Evolutionary conservation across 2,797 vertebrate species (phyloP).

Genomic region (Enteromius afrohamiltoni): DNA sequence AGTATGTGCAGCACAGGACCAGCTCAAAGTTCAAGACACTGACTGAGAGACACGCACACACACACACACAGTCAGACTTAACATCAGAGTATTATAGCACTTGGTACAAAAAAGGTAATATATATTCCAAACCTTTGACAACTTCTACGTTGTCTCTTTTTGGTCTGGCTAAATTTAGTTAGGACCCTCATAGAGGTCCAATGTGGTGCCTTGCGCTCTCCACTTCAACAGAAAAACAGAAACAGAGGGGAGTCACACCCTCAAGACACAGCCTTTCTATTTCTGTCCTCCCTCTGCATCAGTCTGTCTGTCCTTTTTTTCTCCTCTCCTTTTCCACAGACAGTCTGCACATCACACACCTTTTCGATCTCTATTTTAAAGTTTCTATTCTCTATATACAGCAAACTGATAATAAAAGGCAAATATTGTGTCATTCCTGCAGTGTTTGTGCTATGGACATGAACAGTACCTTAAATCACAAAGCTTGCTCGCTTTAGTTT

Average conservation of each 20-base stretch:
- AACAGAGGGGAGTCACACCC: constrained; percentile 1
- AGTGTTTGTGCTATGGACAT: background rate
- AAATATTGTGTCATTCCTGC: background rate
- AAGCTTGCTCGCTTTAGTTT: background rate
- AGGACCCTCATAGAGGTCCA: background rate
- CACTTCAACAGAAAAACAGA: constrained; percentile 21
- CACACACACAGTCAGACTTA: background rate
- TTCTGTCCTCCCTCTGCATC: constrained; percentile 33
- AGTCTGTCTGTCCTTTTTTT: constrained; percentile 22
- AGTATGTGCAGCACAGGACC: constrained; percentile 15
- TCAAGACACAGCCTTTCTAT: constrained; percentile 24
- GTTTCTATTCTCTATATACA: background rate
- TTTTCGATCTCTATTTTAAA: background rate
- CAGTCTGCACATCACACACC: constrained; percentile 5
- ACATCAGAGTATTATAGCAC: background rate
- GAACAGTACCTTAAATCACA: background rate
- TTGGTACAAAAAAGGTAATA: background rate
- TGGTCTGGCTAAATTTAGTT: constrained; percentile 3
- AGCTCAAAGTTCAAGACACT: constrained; percentile 17
- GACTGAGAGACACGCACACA: background rate
- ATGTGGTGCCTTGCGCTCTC: background rate
- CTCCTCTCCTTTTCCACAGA: background rate
- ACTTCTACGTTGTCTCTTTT: background rate
- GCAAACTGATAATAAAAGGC: too few relatives aligned
- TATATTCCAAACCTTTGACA: background rate